Percentiles rank a stretch among this genome's conserved stretches.
phyloP scores from a whole-genome alignment of 2,888 invertebrate genomes.

The Mythimna lalbum region DNA sequence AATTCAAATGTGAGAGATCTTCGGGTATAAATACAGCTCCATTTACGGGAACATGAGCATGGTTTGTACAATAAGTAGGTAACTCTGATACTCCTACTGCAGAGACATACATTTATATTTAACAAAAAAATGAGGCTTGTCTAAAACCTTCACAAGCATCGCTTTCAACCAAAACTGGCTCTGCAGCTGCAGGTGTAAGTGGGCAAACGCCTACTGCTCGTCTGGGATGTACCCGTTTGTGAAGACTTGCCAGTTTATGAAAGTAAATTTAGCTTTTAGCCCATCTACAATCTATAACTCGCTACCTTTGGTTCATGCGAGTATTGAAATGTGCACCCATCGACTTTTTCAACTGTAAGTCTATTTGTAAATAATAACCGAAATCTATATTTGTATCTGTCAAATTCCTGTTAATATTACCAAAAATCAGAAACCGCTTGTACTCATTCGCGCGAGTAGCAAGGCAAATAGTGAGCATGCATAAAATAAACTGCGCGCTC shows the following conservation, averaged over 20 bases:
- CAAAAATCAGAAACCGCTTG: too few species aligned
- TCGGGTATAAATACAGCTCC: background rate
- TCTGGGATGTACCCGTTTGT: background rate
- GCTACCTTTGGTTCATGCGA: too few species aligned
- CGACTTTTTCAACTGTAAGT: too few species aligned
- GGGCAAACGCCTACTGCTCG: too few species aligned
- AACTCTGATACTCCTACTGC: background rate
- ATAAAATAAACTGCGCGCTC: too few species aligned
- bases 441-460: too few species aligned
- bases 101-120: background rate
- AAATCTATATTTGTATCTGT: too few species aligned
- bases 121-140: background rate
- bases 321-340: too few species aligned
- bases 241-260: background rate
- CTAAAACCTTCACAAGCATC: background rate
- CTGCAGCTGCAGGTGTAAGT: background rate
- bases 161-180: background rate
- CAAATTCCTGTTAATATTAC: too few species aligned
- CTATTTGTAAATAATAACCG: too few species aligned
- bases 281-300: too few species aligned
- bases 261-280: background rate
- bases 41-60: background rate
- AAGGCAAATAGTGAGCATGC: too few species aligned
- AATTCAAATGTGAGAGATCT: background rate
- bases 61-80: background rate